A percentile compares a stretch with the other conserved stretches of the same genome.
Conservation (phyloP, 2,113 vertebrate species). For the Campylomormyrus tamandua region DNA sequence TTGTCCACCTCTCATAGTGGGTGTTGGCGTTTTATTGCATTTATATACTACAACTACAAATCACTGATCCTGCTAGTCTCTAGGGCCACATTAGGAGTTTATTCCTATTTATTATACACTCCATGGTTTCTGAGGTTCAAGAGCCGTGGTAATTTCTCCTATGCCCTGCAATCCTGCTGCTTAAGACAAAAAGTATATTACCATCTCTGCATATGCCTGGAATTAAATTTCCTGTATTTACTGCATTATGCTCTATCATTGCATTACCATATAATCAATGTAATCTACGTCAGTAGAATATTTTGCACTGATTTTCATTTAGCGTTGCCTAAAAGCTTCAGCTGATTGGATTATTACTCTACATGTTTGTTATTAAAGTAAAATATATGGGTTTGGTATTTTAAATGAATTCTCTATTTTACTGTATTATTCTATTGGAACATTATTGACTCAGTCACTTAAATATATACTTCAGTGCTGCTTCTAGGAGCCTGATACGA, state of each 20-base stretch:
- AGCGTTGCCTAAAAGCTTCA: background rate
- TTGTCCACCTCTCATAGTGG: background rate
- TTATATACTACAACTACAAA: slow-evolving; percentile 11
- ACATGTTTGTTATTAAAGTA: background rate
- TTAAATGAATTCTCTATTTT: background rate
- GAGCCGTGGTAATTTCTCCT: background rate
- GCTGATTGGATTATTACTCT: background rate
- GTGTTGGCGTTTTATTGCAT: background rate
- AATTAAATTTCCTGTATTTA: background rate
- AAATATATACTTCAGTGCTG: no score
- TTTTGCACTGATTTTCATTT: background rate
- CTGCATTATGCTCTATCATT: background rate
- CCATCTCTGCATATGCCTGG: background rate
- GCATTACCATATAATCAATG: background rate
- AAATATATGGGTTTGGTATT: background rate
- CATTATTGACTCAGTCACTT: background rate
- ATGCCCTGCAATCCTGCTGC: background rate
- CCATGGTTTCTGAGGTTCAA: background rate
- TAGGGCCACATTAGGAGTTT: slow-evolving; percentile 15
- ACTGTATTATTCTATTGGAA: background rate
- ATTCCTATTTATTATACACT: slow-evolving; percentile 1
- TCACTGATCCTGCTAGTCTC: background rate
- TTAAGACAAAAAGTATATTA: background rate
- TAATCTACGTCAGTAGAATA: background rate
- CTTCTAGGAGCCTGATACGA: no score